Evolutionary conservation across 2,888 invertebrate species (phyloP).

Genomic region (Drosophila leonis): DNA sequence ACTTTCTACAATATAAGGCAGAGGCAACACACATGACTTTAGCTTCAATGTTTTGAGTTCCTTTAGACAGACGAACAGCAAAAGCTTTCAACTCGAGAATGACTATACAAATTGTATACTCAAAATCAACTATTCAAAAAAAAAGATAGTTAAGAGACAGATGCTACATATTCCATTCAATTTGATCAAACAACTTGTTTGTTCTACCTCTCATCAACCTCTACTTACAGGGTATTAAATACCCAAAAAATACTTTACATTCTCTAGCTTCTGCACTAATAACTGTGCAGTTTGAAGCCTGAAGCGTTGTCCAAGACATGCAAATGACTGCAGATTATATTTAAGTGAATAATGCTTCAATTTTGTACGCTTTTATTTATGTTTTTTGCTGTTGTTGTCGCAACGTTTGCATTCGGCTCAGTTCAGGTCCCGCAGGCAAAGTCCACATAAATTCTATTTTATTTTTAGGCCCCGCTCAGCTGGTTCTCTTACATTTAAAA

Average conservation of each 20-base stretch:
- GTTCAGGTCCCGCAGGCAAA: conserved; percentile 24
- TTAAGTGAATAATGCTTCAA: conserved; percentile 34
- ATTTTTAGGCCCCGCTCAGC: conserved; percentile 49
- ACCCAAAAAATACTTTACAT: background rate
- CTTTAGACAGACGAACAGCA: no score
- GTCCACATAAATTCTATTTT: conserved; percentile 59
- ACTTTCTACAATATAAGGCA: no score
- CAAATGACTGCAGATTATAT: conserved; percentile 18
- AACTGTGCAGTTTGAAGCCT: conserved; percentile 9
- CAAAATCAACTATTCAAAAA: background rate
- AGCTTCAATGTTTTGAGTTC: no score
- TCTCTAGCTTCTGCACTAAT: conserved; percentile 9
- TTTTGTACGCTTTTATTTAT: background rate
- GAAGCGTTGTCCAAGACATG: background rate
- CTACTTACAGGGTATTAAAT: background rate
- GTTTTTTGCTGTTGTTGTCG: conserved; percentile 20
- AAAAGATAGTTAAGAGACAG: background rate
- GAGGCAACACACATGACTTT: no score
- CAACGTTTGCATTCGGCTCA: conserved; percentile 39
- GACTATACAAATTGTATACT: no score
- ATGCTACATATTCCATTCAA: background rate
- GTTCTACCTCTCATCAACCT: background rate
- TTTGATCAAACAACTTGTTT: background rate
- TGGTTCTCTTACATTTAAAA: conserved; percentile 26
- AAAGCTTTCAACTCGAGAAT: no score